A percentile compares a stretch with the other conserved stretches of the same genome.
phyloP scores from a whole-genome alignment of 2,113 vertebrate species.

The Pogona vitticeps region DNA sequence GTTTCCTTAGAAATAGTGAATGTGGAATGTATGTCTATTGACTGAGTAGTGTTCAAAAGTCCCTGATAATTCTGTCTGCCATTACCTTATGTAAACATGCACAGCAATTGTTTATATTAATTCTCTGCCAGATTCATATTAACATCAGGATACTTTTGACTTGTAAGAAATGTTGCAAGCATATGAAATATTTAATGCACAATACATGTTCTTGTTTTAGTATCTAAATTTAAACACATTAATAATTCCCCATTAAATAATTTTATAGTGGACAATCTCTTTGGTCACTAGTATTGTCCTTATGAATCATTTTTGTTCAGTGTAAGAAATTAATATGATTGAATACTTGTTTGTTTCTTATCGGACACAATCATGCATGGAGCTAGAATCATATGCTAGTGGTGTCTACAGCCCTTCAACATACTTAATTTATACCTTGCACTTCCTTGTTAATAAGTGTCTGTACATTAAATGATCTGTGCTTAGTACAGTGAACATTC shows the following conservation, averaged over 20 bases:
- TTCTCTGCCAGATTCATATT: neutral
- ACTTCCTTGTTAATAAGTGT: slow-evolving; percentile 74
- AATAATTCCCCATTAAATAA: neutral
- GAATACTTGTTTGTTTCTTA: slow-evolving; percentile 31
- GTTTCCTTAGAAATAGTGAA: neutral
- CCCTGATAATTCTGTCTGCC: neutral
- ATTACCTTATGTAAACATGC: neutral
- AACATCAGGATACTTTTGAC: neutral
- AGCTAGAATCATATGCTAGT: slow-evolving; percentile 26
- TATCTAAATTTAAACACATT: neutral
- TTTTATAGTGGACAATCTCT: slow-evolving; percentile 13
- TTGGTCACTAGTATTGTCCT: slow-evolving; percentile 11
- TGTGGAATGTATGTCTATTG: neutral
- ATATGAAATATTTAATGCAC: slow-evolving; percentile 12
- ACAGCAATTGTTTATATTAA: neutral
- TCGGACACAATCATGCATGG: slow-evolving; percentile 42
- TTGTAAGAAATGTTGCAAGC: neutral
- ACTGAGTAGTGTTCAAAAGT: neutral
- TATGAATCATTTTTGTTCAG: slow-evolving; percentile 28
- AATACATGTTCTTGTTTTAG: slow-evolving; percentile 23
- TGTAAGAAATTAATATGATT: slow-evolving; percentile 30
- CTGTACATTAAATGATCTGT: slow-evolving; percentile 79
- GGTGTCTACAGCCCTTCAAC: slow-evolving; percentile 40
- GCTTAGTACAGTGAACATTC: slow-evolving; percentile 78
- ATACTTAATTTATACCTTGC: slow-evolving; percentile 58